Base-by-base conservation (phyloP, 2,797 vertebrate species). In the Moxostoma hubbsi region DNA sequence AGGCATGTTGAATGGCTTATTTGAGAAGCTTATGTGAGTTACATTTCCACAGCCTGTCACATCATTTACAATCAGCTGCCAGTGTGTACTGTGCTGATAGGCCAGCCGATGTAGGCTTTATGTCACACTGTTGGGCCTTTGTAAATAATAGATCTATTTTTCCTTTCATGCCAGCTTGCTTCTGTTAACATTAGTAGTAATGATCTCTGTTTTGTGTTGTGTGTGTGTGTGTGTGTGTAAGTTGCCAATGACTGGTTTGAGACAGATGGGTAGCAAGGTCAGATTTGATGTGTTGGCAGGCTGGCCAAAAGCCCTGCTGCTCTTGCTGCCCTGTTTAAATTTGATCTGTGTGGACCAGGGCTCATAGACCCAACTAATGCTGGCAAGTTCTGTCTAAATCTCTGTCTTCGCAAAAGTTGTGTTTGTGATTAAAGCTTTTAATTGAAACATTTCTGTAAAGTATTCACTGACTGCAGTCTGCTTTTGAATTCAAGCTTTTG, bases 201-300 rank as follows among this genome's bases (percentile, higher is more conserved):
- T 61, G 9, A 51, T 18, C 46, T 50, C 13, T 59, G 73, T 57
- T 51, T 64, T 36, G 3, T 36, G 36, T 36, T 4, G 3, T 71
- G 10, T 70, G 49, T 71, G 54, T 69, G 36, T 36, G 36, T 71
- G 10, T 70, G 49, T 71, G 54, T 69, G 36, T 36, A 4, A 58
- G 63, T 49, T 45, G 64, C 45, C 74, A 67, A 45, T 58, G 64
- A 67, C 58, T 13, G n/a, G 66, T 70, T 57, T 63, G 58, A 78
- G 66, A 70, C 76, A 70, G 76, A 70, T 78, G 76, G 76, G 36
- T 70, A 67, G 50, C 67, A 81, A 81, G 80, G 80, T 77, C 68
- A 81, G 51, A 59, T 72, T 51, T 58, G 74, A 77, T 59, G 49
- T 72, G 67, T 81, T 77, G 74, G 80, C 74, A 76, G 61, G 62